A percentile compares a stretch with the other conserved stretches of the same genome.
These are phyloP conservation scores for Aphrocallistes beatrix DNA, from an alignment of 37 sponge, comb jelly and placozoan species.

Conservation along the genomic window DNA sequence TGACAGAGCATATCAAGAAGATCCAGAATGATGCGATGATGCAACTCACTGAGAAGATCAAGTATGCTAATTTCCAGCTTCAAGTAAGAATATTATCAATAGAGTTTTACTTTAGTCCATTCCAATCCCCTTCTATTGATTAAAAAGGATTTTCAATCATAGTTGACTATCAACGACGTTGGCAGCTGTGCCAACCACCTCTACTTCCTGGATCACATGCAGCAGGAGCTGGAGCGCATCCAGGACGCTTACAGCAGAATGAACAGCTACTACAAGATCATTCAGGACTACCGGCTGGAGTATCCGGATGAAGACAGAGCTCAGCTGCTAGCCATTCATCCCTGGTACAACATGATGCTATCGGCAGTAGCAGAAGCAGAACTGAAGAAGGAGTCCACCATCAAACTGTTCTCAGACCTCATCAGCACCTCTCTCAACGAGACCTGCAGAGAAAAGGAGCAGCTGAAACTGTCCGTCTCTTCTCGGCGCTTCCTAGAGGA, in stretches of 20 bases:
- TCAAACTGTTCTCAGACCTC: neutral
- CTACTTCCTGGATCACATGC: constrained; percentile 9
- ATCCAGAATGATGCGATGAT: neutral
- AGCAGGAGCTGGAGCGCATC: neutral
- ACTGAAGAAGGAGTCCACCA: neutral
- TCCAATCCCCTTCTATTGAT: neutral
- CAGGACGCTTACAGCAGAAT: neutral
- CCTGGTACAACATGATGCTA: neutral
- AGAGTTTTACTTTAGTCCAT: neutral
- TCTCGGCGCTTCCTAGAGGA: constrained; percentile 7
- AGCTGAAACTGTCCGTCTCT: neutral
- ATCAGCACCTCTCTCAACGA: neutral
- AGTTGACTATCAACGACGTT: neutral
- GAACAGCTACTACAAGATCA: neutral
- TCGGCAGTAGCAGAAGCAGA: neutral
- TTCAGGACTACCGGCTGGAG: neutral
- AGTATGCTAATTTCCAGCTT: neutral
- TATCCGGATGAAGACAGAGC: neutral
- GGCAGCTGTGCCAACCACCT: constrained; percentile 16
- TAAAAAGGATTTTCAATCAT: neutral
- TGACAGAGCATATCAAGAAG: constrained; percentile 31
- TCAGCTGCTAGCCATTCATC: neutral
- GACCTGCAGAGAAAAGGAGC: neutral
- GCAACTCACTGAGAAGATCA: neutral
- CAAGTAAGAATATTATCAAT: neutral